Conservation (phyloP, 2,888 invertebrate species). For the Leptinotarsa haldemani region DNA sequence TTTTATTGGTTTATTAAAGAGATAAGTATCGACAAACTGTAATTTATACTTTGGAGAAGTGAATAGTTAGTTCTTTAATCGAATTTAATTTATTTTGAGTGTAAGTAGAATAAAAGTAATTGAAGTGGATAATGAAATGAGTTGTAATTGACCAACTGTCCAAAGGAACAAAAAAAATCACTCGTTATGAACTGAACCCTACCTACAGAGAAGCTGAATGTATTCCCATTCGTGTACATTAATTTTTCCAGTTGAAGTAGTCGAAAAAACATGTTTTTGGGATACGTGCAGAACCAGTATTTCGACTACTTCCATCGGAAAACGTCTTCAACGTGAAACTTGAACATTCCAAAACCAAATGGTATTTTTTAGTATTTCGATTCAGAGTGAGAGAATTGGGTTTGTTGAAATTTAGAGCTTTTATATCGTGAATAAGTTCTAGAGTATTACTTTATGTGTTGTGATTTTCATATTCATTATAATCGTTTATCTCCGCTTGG, state of each 20-base stretch:
- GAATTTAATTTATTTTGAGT: no score
- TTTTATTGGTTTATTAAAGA: no score
- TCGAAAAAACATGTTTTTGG: no score
- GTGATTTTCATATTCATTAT: conserved; percentile 22
- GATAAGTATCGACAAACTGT: no score
- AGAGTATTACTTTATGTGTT: not conserved
- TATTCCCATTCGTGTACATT: not conserved
- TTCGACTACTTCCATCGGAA: not conserved
- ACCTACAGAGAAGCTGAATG: not conserved
- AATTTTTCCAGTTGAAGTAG: not conserved
- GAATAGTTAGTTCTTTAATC: no score
- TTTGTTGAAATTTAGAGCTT: conserved; percentile 27
- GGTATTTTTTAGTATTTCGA: not conserved
- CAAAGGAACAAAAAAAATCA: no score
- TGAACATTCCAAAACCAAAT: conserved; percentile 21
- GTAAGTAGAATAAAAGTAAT: no score
- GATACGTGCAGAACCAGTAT: no score
- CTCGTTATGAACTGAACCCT: no score
- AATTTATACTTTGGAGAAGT: no score
- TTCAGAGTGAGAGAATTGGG: conserved; percentile 12
- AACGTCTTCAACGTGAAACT: not conserved
- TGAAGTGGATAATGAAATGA: no score
- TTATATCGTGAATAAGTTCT: conserved; percentile 17
- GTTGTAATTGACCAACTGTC: no score
- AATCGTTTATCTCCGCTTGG: conserved; percentile 6